Conservation (phyloP, 2,113 vertebrate species). For the Periophthalmodon schlosseri region DNA sequence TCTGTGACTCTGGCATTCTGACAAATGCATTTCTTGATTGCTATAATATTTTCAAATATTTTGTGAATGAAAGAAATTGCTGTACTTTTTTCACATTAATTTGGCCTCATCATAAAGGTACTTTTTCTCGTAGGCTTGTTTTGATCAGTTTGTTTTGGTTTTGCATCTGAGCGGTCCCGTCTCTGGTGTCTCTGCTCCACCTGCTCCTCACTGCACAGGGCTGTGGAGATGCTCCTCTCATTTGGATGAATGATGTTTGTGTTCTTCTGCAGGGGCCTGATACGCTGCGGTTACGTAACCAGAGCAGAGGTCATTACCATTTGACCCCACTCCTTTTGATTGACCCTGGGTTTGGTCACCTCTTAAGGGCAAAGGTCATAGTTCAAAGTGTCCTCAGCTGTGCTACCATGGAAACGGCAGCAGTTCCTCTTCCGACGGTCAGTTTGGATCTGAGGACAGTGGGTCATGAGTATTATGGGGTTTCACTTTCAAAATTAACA, state of each 20-base stretch:
- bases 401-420: constrained; percentile 65
- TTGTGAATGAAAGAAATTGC: too few relatives aligned
- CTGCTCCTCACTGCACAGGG: background rate
- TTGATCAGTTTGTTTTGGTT: background rate
- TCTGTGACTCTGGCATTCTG: background rate
- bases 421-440: constrained; percentile 48
- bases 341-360: constrained; percentile 66
- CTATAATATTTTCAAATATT: background rate
- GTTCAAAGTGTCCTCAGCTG: constrained; percentile 73
- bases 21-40: background rate
- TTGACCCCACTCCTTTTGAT: constrained; percentile 61
- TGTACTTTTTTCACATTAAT: background rate
- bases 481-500: background rate
- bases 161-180: too few relatives aligned
- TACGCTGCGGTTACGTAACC: constrained; percentile 53
- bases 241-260: constrained; percentile 57
- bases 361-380: constrained; percentile 67
- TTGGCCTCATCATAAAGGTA: background rate
- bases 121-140: too few relatives aligned
- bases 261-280: constrained; percentile 30
- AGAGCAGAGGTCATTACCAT: constrained; percentile 64
- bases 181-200: too few relatives aligned
- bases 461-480: constrained; percentile 12
- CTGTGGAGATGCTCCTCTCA: constrained; percentile 27
- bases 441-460: constrained; percentile 37